Evolutionary conservation across 2,797 vertebrate genomes (phyloP), one percentile per base, ranked within the genome.

Genomic region (Pterois miles): DNA sequence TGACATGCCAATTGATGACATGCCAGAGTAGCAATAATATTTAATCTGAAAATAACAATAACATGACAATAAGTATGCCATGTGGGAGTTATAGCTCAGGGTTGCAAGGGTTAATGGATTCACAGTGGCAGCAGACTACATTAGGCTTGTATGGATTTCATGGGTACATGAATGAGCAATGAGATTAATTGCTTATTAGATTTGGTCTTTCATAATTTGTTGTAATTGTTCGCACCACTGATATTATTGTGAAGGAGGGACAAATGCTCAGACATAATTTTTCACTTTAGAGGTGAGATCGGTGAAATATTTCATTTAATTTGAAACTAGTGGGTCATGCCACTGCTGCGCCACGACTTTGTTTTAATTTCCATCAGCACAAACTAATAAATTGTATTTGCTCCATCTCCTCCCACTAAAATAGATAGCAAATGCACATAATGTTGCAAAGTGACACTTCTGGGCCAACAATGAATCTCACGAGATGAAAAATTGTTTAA

Each of bases 311-410:
- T 87, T 64, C 2, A 80, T 82, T 80, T 71, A 40, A 79, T 81
- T 78, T 65, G 54, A 67, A 86, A 70, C 43, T 23, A 59, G 54
- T 70, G 63, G 72, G 65, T 67, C 38, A 33, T 82, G 56, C 59
- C 34, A 68, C 48, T 8, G 20, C 36, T 2, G 10, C 3, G 50
- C 6, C 43, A 50, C 13, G 8, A 74, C 54, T 80, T 82, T 78
- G 43, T 70, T 77, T 84, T 75, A 69, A 82, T 86, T 90, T 81
- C 48, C 50, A 84, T 81, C 54, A 81, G 54, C 59, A 27, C 54
- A 65, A 84, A 89, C 88, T 82, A 87, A 91, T 87, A 78, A 82
- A 86, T 86, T 85, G 75, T 84, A 88, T 93, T 90, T 84, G 65
- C 85, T 88, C 69, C 46, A 34, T 88, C 69, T 73, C 64, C 48